Percentiles rank a stretch among this genome's conserved stretches.
phyloP scores from a whole-genome alignment of 2,113 vertebrate species.

The Oenanthe melanoleuca region DNA sequence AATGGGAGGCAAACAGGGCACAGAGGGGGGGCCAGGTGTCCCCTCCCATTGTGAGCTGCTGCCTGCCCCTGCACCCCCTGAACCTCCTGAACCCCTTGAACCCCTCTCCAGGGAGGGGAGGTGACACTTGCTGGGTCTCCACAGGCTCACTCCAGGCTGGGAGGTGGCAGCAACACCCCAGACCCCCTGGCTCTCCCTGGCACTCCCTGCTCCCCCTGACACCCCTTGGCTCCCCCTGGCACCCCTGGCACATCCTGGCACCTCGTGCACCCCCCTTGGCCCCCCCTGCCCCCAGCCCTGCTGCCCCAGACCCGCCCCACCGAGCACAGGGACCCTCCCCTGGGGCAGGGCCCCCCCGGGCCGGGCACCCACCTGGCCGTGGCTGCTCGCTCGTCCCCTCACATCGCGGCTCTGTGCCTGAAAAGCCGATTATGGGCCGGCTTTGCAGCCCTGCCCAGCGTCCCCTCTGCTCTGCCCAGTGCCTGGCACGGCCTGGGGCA shows the following conservation, averaged over 20 bases:
- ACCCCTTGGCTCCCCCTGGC: neutral
- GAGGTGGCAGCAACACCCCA: neutral
- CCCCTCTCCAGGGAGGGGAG: neutral
- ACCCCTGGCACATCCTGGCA: neutral
- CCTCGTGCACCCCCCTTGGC: too few relatives aligned
- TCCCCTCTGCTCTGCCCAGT: neutral
- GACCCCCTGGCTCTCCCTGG: neutral
- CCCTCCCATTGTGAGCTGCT: neutral
- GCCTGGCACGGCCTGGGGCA: neutral
- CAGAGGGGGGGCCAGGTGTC: neutral
- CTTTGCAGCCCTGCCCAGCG: neutral
- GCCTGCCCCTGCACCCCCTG: neutral
- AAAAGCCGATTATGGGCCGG: constrained; percentile 1
- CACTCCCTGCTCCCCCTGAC: neutral
- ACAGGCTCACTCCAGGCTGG: neutral
- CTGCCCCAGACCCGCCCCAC: rapidly evolving
- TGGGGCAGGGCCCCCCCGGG: neutral
- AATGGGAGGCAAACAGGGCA: rapidly evolving
- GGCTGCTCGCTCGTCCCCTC: neutral
- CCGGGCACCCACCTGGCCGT: constrained; percentile 18
- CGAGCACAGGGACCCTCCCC: rapidly evolving
- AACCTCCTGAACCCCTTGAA: neutral
- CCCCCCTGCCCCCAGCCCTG: neutral
- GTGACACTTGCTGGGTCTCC: rapidly evolving
- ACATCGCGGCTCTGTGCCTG: neutral